Conservation (phyloP, 1,140 invertebrate species). For the Schlechtendalia chinensis region DNA sequence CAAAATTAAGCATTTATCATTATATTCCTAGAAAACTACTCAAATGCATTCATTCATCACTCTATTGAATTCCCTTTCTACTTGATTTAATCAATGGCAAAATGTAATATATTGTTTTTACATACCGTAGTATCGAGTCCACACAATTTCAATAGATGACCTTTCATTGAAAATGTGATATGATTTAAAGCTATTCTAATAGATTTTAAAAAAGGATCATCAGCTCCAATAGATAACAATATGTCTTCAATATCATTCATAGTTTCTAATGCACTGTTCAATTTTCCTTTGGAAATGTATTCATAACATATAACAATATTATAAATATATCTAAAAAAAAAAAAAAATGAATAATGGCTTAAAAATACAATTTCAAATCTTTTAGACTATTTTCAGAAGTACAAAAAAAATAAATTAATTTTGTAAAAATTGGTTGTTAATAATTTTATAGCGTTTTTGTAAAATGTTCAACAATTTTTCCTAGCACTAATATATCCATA, state of each 20-base stretch:
- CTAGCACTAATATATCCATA: too few species aligned
- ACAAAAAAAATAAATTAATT: too few species aligned
- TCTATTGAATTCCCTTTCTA: too few species aligned
- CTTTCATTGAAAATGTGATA: constrained; percentile 14
- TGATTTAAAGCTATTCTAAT: constrained; percentile 16
- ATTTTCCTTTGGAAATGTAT: not conserved
- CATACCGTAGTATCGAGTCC: not conserved
- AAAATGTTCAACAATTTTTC: too few species aligned
- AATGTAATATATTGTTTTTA: not conserved
- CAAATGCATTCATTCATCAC: too few species aligned
- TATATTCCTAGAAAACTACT: too few species aligned
- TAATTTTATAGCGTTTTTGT: too few species aligned
- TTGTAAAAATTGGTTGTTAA: too few species aligned
- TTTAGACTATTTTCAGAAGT: too few species aligned
- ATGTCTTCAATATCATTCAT: constrained; percentile 9
- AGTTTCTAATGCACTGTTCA: not conserved
- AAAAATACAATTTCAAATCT: too few species aligned
- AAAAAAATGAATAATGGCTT: not conserved
- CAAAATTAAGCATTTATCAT: too few species aligned
- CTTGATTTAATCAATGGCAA: too few species aligned
- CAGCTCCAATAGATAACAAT: not conserved
- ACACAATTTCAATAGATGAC: not conserved
- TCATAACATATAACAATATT: constrained; percentile 36
- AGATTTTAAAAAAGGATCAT: constrained; percentile 20
- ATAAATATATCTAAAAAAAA: constrained; percentile 25